phyloP scores from a whole-genome alignment of 1,140 invertebrate genomes.

The Apocrypta bakeri region DNA sequence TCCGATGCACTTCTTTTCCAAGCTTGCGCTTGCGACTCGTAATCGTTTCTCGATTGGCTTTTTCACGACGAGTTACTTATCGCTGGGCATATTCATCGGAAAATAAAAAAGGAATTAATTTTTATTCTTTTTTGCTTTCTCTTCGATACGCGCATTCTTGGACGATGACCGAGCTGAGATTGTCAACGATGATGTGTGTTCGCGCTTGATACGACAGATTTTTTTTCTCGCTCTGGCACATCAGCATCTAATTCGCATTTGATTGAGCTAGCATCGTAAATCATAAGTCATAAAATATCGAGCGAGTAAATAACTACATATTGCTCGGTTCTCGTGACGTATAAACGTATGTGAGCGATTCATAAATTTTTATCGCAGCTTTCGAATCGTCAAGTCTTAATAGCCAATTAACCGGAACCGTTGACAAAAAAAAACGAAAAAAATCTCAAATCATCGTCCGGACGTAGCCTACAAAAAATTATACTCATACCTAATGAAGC shows the following conservation, averaged over 20 bases:
- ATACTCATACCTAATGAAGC: neutral
- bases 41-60: neutral
- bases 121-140: neutral
- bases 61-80: neutral
- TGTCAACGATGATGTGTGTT: neutral
- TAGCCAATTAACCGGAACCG: neutral
- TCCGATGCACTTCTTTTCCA: neutral
- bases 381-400: neutral
- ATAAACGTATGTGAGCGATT: neutral
- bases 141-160: no score
- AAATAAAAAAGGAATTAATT: no score
- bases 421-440: neutral
- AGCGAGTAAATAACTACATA: neutral
- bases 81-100: neutral
- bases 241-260: constrained; percentile 2
- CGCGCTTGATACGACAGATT: no score
- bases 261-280: neutral
- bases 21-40: neutral
- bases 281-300: neutral
- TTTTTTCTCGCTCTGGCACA: neutral
- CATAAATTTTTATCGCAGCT: neutral
- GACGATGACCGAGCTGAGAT: neutral
- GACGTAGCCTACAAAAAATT: neutral
- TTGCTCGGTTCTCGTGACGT: neutral
- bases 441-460: neutral